Base-by-base conservation (phyloP, 2,888 invertebrate genomes). In the Volucella inflata region DNA sequence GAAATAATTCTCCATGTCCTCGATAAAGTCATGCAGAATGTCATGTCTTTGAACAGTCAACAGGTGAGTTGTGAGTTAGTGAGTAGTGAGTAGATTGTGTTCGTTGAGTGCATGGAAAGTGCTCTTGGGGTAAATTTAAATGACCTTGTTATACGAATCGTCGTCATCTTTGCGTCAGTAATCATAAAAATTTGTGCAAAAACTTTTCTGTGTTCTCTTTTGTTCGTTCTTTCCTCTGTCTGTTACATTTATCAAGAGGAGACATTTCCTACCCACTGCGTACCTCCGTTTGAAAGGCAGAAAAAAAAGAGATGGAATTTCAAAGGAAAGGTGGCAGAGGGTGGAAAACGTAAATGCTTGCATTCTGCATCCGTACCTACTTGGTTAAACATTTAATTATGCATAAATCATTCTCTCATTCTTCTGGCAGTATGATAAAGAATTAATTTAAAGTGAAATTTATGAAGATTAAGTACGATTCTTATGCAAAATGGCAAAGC, bases 41-140 rank as follows among this genome's bases (percentile, higher is more conserved):
- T 94, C 42, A 93, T 94, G 88, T 95, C 96, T 11, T 94, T 96
- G 88, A 93, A 96, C 81, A 95, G 95, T 92, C 95, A 95, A 91
- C 94, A 95, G 94, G 96, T 96, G 91, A 91, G 93, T 90, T 21
- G n/a, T n/a, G 30, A 30, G 30, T 30, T 30, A 30, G 30, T 30
- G 30, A 30, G 30, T 30, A 30, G 40, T 40, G 55, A 16, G 12
- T 53, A 17, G 16, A 21, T 2, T 12, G 16, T 8, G 16, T 8
- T 53, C 21, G 16, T 53, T 51, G 50, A 8, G 12, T 60, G n/a
- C 21, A 71, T 40, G 9, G 11, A 38, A 8, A 12, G 14, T 42
- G 6, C n/a, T 9, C 14, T 40, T 14, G 2, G 48, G 30, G 51
- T 17, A 16, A 14, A 36, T n/a, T 21, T 10, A 55, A 68, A 30